A percentile compares a stretch with the other conserved stretches of the same genome.
Evolutionary conservation across 2,113 vertebrate genomes (phyloP).

Genomic region (Etia nguti): DNA sequence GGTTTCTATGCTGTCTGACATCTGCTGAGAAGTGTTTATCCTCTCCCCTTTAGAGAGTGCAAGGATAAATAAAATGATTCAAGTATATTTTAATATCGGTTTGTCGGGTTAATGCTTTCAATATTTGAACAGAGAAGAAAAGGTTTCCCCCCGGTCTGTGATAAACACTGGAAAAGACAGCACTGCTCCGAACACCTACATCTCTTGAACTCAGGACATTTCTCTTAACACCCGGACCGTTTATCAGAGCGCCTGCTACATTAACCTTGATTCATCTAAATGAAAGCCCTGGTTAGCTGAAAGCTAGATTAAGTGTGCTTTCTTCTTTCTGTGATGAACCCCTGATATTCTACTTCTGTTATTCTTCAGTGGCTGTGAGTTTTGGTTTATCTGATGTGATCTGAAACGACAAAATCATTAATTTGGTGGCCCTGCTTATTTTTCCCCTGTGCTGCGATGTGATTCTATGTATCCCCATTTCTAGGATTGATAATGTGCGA

Average conservation of each 20-base stretch:
- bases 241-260: neutral
- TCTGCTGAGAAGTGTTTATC: conserved; percentile 17
- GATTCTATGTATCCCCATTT: conserved; percentile 30
- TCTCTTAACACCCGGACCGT: neutral
- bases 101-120: neutral
- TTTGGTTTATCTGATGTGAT: conserved; percentile 34
- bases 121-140: neutral
- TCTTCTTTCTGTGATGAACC: neutral
- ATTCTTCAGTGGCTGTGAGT: conserved; percentile 9
- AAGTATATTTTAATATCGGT: conserved; percentile 4
- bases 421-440: conserved; percentile 26
- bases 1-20: conserved; percentile 8
- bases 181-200: neutral
- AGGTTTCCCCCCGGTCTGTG: neutral
- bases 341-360: neutral
- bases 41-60: neutral
- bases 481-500: conserved; percentile 52
- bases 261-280: conserved; percentile 40
- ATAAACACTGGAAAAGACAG: neutral
- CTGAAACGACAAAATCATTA: conserved; percentile 36
- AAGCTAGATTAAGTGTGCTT: neutral
- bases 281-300: conserved; percentile 2
- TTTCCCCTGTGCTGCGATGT: neutral
- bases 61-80: neutral
- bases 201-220: neutral